A percentile compares a stretch with the other conserved stretches of the same genome.
Conservation (phyloP, 2,797 vertebrate genomes). For the Thamnophis elegans region DNA sequence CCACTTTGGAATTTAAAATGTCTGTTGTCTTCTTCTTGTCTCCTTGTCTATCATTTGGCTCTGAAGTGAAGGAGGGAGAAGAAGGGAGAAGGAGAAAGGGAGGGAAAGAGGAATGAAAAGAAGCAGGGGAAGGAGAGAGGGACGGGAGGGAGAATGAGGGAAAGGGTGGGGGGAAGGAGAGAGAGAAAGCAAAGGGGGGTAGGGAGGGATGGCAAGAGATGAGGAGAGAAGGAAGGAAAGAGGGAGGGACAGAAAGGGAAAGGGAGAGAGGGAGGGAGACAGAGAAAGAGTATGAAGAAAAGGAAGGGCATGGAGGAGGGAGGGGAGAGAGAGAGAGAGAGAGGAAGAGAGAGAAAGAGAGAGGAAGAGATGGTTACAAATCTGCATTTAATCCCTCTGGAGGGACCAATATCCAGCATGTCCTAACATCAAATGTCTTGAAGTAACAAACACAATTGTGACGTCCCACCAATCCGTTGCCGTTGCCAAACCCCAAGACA, state of each 20-base stretch:
- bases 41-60: not conserved
- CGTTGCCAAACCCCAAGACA: accelerated
- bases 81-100: not conserved
- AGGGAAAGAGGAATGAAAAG: not conserved
- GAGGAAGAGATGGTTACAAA: not conserved
- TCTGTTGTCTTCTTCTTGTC: not conserved
- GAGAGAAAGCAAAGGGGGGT: too few species aligned
- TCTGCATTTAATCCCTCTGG: not conserved
- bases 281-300: too few species aligned
- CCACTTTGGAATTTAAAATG: not conserved
- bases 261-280: too few species aligned
- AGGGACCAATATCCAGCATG: not conserved
- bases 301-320: too few species aligned
- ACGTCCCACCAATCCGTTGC: accelerated
- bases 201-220: too few species aligned
- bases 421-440: slow-evolving; percentile 5
- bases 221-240: too few species aligned
- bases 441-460: not conserved
- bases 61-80: not conserved
- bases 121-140: slow-evolving; percentile 24
- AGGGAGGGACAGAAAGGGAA: too few species aligned
- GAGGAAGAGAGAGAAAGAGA: accelerated
- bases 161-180: too few species aligned
- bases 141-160: too few species aligned
- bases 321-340: too few species aligned